A percentile compares a stretch with the other conserved stretches of the same genome.
Conservation (phyloP, 1,140 invertebrate species). For the Leucophenga varia region DNA sequence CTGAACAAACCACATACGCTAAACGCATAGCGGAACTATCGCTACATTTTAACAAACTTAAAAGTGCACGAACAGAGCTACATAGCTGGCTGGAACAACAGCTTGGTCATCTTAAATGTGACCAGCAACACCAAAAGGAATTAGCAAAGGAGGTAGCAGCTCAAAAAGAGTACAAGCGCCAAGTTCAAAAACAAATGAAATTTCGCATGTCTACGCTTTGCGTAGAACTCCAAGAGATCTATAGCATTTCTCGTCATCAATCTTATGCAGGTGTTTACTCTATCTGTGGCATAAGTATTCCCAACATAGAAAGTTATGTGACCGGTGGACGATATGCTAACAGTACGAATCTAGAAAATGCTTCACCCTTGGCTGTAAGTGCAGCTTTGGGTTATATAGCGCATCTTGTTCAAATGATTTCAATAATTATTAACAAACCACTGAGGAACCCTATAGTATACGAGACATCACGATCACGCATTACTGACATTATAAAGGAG, state of each 20-base stretch:
- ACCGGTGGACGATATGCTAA: conserved; percentile 26
- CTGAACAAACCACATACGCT: conserved; percentile 61
- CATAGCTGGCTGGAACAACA: not conserved
- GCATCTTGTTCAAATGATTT: conserved; percentile 77
- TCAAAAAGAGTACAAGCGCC: conserved; percentile 22
- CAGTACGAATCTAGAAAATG: conserved; percentile 30
- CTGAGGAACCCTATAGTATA: conserved; percentile 74
- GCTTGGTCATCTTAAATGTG: not conserved
- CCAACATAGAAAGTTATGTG: conserved; percentile 65
- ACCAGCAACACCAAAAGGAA: conserved; percentile 28
- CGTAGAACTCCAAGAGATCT: conserved; percentile 58
- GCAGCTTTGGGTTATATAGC: conserved; percentile 80
- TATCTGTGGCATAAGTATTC: conserved; percentile 73
- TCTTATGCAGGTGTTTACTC: conserved; percentile 59
- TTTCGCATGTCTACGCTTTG: conserved; percentile 51
- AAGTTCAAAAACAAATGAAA: conserved; percentile 33
- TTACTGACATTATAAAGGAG: conserved; percentile 74
- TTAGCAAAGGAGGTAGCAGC: conserved; percentile 15
- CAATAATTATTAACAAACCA: conserved; percentile 77
- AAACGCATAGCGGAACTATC: conserved; percentile 55
- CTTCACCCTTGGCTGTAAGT: conserved; percentile 68
- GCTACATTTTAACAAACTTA: conserved; percentile 19
- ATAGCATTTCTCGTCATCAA: conserved; percentile 51
- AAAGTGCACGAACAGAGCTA: not conserved
- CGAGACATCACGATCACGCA: conserved; percentile 74